Percentiles rank a stretch among this genome's conserved stretches.
Evolutionary conservation across 2,113 vertebrate genomes (phyloP).

Genomic region (Phrynocephalus versicolor): DNA sequence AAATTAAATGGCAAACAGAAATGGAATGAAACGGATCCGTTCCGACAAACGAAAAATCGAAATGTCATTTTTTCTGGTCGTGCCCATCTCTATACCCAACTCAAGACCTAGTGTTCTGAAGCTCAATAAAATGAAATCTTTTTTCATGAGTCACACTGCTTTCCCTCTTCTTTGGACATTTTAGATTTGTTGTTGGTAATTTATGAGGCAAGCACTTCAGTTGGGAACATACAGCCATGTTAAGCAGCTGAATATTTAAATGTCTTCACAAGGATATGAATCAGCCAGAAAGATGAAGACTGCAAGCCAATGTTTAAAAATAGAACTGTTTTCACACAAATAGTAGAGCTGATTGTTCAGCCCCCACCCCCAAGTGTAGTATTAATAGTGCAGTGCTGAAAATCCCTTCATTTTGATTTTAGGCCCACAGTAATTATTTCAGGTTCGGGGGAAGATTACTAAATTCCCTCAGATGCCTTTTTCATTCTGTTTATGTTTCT

Average conservation of each 20-base stretch:
- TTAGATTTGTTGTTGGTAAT: constrained; percentile 31
- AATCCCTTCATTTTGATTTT: constrained; percentile 2
- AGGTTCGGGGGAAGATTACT: background rate
- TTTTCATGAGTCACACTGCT: constrained; percentile 1
- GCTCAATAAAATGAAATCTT: constrained; percentile 24
- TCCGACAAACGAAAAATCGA: no score
- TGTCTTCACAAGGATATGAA: background rate
- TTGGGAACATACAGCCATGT: constrained; percentile 28
- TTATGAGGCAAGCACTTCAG: constrained; percentile 29
- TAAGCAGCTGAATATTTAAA: constrained; percentile 41
- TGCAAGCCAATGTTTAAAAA: constrained; percentile 22
- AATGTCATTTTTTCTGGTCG: no score
- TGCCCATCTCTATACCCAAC: no score
- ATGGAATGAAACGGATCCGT: no score
- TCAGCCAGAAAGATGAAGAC: constrained; percentile 25
- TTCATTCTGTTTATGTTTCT: background rate
- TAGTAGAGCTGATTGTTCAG: constrained; percentile 12
- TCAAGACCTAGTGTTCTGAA: constrained; percentile 25
- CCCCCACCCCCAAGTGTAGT: background rate
- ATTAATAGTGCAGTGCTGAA: background rate
- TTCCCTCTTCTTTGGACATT: background rate
- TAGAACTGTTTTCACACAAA: constrained; percentile 10
- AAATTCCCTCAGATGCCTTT: background rate
- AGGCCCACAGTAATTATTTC: background rate
- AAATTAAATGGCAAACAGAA: no score